Conservation (phyloP, 2,113 vertebrate genomes). For the Tragelaphus scriptus region DNA sequence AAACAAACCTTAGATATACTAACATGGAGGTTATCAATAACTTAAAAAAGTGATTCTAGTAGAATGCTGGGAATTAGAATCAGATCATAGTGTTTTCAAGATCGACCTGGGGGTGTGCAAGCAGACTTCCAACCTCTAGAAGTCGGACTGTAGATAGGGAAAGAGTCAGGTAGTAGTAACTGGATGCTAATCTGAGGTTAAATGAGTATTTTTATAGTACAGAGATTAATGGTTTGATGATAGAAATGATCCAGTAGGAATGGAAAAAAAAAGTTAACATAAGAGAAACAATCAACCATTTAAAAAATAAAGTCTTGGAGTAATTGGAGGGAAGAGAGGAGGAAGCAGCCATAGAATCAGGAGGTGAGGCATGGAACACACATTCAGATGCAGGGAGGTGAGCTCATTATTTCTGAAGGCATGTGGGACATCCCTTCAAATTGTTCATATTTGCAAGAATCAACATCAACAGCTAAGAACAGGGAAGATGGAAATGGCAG, state of each 20-base stretch:
- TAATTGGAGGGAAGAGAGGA: not conserved
- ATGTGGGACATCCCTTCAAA: not conserved
- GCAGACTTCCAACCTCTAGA: not conserved
- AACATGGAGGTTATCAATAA: not conserved
- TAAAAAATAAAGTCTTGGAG: not conserved
- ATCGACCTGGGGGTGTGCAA: not conserved
- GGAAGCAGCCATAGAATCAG: not conserved
- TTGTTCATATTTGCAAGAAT: not conserved
- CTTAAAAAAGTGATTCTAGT: not conserved
- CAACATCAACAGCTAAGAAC: not conserved
- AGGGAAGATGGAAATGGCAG: not conserved
- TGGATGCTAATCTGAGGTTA: not conserved
- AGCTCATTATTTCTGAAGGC: not conserved
- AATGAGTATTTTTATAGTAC: not conserved
- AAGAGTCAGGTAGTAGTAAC: not conserved
- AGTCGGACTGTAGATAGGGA: not conserved
- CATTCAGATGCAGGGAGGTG: not conserved
- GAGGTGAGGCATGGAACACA: not conserved
- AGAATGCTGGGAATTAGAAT: not conserved
- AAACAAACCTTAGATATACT: not conserved
- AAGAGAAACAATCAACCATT: not conserved
- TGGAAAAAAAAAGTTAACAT: not conserved
- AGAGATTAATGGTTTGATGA: not conserved
- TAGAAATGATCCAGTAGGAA: not conserved
- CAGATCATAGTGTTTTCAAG: not conserved